Base-by-base conservation (phyloP, 2,113 vertebrate species). In the Serranochromis macrocephalus region DNA sequence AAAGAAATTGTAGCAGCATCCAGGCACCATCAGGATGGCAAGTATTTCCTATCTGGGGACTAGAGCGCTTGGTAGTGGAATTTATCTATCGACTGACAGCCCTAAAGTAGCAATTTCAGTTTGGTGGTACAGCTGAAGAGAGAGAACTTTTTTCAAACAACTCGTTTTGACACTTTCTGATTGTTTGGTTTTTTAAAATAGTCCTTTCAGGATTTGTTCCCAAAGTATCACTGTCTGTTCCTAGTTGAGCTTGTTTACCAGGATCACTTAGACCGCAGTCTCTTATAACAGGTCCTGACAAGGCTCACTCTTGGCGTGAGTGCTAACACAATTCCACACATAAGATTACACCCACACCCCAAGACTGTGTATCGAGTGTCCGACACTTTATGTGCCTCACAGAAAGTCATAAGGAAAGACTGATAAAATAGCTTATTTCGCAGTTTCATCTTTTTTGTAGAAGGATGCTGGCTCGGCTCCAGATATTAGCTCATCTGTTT, bases 281-380 rank as follows among this genome's bases (percentile, higher is more conserved):
- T 83, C 47, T 81, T 26, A 2, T 8, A 54, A 82, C 90, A 89
- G 47, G 91, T 89, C 66, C 55, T 49, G 66, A 86, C 94, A 91
- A 8, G 81, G 24, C 24, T 71, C 54, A 9, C 5, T 9, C 7
- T 63, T 81, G 88, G 16, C 79, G 5, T 31, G 57, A 90, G 17
- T 14, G 26, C 13, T 19, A 57, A 85, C 55, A 45, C 53, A 42
- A 24, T 68, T 84, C 12, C 61, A 47, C 13, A 45, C 40, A 80
- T 78, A 91, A 47, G 29, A 40, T 53, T 63, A 33, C 80, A 38
- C 84, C 55, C 81, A 82, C 21, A 10, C 5, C 55, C 38, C 55
- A 71, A 24, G 45, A 75, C 42, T 68, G 47, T 47, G 38, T 61
- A 80, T 38, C 26, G 9, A 75, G 68, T 73, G 21, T 47, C 40